Evolutionary conservation across 1,140 invertebrate species (phyloP), one percentile per base, ranked within the genome.

Genomic region (Wiebesia pumilae): DNA sequence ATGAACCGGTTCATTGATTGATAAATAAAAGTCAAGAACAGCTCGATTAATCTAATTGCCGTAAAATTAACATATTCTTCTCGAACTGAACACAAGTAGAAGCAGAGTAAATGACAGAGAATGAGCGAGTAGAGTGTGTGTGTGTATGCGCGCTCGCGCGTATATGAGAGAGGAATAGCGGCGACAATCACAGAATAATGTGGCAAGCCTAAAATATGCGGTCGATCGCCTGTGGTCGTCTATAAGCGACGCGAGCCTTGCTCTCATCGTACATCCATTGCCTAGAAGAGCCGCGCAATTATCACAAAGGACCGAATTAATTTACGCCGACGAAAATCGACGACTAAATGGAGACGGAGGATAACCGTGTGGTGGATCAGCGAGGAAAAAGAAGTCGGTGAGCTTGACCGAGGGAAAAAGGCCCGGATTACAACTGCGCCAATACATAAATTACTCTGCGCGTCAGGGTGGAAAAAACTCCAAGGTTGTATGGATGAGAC

Each of bases 141-240:
- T n/a, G n/a, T n/a, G n/a, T n/a, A n/a, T n/a, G n/a, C n/a, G n/a
- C n/a, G n/a, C n/a, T n/a, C n/a, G n/a, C n/a, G n/a, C n/a, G n/a
- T n/a, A n/a, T n/a, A n/a, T n/a, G 79, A 81, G 47, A 38, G 89
- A 89, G 87, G 88, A 88, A 84, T 88, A 84, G 86, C 87, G 90
- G 88, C 91, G 91, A 92, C 92, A 93, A 93, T 93, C 91, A 91
- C 90, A 91, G 84, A 91, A 58, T 93, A 93, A 92, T 92, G 92
- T 90, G 91, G 89, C 88, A 89, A 88, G 90, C 88, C 87, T 91
- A 91, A 93, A 93, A 93, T 93, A 91, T 91, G 92, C 89, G 91
- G 91, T 89, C 84, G 89, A 30, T 81, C 88, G 85, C 88, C 90
- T 93, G 92, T 87, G 92, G 93, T 93, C 90, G 90, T 90, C 89